Conservation (phyloP, 2,888 invertebrate genomes). For the Diplolepis rosae region DNA sequence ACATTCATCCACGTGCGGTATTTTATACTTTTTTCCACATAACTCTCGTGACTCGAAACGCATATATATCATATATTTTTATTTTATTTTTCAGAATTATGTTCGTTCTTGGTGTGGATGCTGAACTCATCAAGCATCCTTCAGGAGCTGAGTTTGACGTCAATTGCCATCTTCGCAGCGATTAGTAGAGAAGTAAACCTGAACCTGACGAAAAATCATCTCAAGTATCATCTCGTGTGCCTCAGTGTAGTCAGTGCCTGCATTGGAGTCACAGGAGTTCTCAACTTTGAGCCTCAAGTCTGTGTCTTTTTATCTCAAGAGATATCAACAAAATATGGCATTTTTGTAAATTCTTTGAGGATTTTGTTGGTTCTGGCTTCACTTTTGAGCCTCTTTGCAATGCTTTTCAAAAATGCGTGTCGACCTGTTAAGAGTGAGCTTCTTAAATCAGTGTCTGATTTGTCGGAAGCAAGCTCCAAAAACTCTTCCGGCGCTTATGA, state of each 20-base stretch:
- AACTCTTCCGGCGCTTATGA: slow-evolving; percentile 69
- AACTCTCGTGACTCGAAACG: background rate
- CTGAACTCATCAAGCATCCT: slow-evolving; percentile 74
- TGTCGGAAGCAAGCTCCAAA: slow-evolving; percentile 69
- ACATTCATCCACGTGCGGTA: slow-evolving; percentile 27
- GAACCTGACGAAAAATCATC: slow-evolving; percentile 69
- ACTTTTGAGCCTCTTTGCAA: slow-evolving; percentile 50
- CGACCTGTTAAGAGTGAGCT: slow-evolving; percentile 62
- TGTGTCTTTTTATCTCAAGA: slow-evolving; percentile 68
- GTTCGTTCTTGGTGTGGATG: slow-evolving; percentile 74
- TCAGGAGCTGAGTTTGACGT: slow-evolving; percentile 74
- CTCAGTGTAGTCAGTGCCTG: slow-evolving; percentile 74
- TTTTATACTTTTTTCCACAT: slow-evolving; percentile 3
- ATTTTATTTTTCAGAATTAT: slow-evolving; percentile 62
- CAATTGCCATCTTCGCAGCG: slow-evolving; percentile 71
- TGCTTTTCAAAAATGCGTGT: slow-evolving; percentile 52
- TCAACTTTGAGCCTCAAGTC: slow-evolving; percentile 69
- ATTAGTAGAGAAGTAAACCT: slow-evolving; percentile 60
- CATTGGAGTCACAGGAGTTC: slow-evolving; percentile 74
- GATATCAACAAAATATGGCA: slow-evolving; percentile 65
- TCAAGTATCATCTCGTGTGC: slow-evolving; percentile 74
- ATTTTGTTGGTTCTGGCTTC: slow-evolving; percentile 58
- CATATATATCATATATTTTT: background rate
- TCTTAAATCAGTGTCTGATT: slow-evolving; percentile 67
- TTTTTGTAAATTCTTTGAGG: slow-evolving; percentile 65